These are phyloP conservation scores for Amorpha juglandis DNA, from an alignment of 2,888 invertebrate genomes.

Conservation along the genomic window DNA sequence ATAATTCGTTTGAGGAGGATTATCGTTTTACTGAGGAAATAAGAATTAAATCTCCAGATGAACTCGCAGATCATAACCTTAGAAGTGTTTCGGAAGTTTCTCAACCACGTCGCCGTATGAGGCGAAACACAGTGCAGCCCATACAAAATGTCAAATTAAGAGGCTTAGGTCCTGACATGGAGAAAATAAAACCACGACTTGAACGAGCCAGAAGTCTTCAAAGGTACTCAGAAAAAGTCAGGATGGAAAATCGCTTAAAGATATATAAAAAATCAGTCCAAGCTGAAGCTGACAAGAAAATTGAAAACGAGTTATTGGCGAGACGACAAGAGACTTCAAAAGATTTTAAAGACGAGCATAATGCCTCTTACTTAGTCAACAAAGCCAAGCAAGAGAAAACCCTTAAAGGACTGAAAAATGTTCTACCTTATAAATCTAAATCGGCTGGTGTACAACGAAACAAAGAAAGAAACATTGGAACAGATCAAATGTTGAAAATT, in stretches of 20 bases:
- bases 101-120: slow-evolving; percentile 53
- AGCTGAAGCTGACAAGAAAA: slow-evolving; percentile 55
- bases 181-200: slow-evolving; percentile 71
- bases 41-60: slow-evolving; percentile 42
- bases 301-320: slow-evolving; percentile 44
- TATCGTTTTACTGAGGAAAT: slow-evolving; percentile 47
- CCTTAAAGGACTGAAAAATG: slow-evolving; percentile 43
- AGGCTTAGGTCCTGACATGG: slow-evolving; percentile 74
- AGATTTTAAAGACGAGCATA: slow-evolving; percentile 40
- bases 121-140: slow-evolving; percentile 57
- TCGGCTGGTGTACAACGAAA: slow-evolving; percentile 52
- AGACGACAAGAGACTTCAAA: slow-evolving; percentile 42
- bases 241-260: slow-evolving; percentile 74
- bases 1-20: slow-evolving; percentile 60
- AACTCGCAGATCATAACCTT: slow-evolving; percentile 54
- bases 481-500: slow-evolving; percentile 28
- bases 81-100: slow-evolving; percentile 72
- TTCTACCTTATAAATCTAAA: slow-evolving; percentile 52
- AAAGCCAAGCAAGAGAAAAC: slow-evolving; percentile 54
- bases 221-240: slow-evolving; percentile 77
- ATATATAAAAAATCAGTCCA: slow-evolving; percentile 71
- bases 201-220: slow-evolving; percentile 78
- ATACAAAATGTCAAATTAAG: slow-evolving; percentile 66
- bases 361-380: slow-evolving; percentile 66
- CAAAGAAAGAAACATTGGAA: slow-evolving; percentile 38